Evolutionary conservation across 2,113 vertebrate species (phyloP).

Genomic region (Noctilio leporinus): DNA sequence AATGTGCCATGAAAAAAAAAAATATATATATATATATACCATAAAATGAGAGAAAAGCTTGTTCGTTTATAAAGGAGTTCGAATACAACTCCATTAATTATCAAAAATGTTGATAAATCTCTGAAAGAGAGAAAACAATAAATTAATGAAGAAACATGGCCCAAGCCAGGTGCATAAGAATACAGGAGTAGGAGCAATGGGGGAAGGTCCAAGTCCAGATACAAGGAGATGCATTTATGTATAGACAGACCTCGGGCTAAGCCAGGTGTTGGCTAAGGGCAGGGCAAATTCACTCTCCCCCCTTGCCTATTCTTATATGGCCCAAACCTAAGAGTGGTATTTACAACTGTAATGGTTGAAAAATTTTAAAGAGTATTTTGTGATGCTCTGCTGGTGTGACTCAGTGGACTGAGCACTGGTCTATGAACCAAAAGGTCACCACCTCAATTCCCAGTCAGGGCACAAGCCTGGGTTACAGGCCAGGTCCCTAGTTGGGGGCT

Average conservation of each 20-base stretch:
- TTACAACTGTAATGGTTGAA: background rate
- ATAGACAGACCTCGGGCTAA: too few relatives aligned
- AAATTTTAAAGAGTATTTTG: background rate
- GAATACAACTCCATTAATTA: background rate
- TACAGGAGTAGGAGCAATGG: background rate
- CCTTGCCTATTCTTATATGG: background rate
- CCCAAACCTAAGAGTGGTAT: background rate
- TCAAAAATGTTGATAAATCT: background rate
- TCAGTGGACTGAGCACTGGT: too few relatives aligned
- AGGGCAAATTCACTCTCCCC: background rate
- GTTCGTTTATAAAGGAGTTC: background rate
- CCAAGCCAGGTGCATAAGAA: background rate
- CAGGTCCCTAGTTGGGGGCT: too few relatives aligned
- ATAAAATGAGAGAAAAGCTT: background rate
- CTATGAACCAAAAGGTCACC: too few relatives aligned
- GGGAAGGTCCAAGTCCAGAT: background rate
- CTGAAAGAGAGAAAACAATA: background rate
- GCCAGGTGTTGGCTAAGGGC: background rate
- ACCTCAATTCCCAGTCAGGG: background rate
- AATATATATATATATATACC: background rate
- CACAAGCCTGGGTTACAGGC: background rate
- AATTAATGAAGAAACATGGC: background rate
- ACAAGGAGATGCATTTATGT: background rate
- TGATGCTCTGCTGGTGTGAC: too few relatives aligned
- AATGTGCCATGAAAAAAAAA: background rate